phyloP scores from a whole-genome alignment of 1,140 invertebrate species.

The Berghia stephanieae region DNA sequence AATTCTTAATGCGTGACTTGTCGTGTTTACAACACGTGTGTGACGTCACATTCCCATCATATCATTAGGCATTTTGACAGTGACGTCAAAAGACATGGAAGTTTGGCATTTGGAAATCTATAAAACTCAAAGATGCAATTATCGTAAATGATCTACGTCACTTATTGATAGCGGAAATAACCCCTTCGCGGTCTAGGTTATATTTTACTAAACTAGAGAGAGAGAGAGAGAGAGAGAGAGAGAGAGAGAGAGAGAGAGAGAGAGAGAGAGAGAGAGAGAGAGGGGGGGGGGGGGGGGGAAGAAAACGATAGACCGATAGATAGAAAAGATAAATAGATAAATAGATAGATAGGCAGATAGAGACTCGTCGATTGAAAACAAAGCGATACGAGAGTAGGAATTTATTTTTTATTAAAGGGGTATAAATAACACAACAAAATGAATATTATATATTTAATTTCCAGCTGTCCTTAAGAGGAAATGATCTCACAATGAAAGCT shows the following conservation, averaged over 20 bases:
- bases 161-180: not conserved
- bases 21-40: no score
- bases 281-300: not conserved
- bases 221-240: not conserved
- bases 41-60: not conserved
- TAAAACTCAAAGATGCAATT: not conserved
- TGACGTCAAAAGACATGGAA: not conserved
- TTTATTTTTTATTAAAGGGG: no score
- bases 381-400: no score
- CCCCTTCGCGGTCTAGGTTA: not conserved
- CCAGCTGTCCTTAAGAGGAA: no score
- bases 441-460: no score
- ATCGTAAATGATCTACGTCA: not conserved
- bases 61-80: not conserved
- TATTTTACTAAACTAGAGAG: not conserved
- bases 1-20: no score
- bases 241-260: not conserved
- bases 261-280: not conserved
- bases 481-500: no score
- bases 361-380: no score
- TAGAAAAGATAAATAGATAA: not conserved
- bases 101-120: not conserved
- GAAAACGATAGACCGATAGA: not conserved
- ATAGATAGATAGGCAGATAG: no score
- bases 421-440: no score